Evolutionary conservation across 2,888 invertebrate genomes (phyloP).

Genomic region (Cetonia aurata): DNA sequence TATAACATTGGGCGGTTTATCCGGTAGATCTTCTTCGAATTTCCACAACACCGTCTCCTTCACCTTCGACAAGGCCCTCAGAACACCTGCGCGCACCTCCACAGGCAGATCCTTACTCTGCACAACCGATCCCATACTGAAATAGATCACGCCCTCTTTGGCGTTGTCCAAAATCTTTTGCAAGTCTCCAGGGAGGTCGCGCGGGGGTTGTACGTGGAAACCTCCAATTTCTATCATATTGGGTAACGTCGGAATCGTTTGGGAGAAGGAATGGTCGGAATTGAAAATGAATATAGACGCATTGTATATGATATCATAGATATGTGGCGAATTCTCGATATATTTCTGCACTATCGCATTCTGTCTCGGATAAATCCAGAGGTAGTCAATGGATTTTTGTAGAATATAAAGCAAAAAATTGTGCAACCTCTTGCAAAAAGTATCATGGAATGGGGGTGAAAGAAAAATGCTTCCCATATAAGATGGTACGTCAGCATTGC

Average conservation of each 20-base stretch:
- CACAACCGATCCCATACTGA: slow-evolving; percentile 31
- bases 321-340: slow-evolving; percentile 55
- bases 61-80: slow-evolving; percentile 68
- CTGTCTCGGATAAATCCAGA: slow-evolving; percentile 54
- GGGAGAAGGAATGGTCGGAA: slow-evolving; percentile 68
- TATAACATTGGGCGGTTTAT: slow-evolving; percentile 70
- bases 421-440: slow-evolving; percentile 68
- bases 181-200: slow-evolving; percentile 39
- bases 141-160: slow-evolving; percentile 35
- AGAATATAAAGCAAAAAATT: slow-evolving; percentile 66
- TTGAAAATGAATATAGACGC: slow-evolving; percentile 57
- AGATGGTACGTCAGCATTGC: slow-evolving; percentile 66
- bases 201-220: slow-evolving; percentile 62
- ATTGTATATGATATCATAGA: slow-evolving; percentile 55
- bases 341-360: slow-evolving; percentile 54
- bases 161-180: slow-evolving; percentile 37
- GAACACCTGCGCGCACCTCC: slow-evolving; percentile 1
- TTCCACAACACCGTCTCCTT: slow-evolving; percentile 76
- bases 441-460: slow-evolving; percentile 65
- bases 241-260: slow-evolving; percentile 68
- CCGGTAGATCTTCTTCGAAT: slow-evolving; percentile 72
- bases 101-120: slow-evolving; percentile 24
- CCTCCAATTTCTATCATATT: slow-evolving; percentile 73
- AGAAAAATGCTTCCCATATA: slow-evolving; percentile 67
- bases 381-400: slow-evolving; percentile 54